These are phyloP conservation scores for Argyresthia goedartella DNA, from an alignment of 2,888 invertebrate species.

Conservation along the genomic window DNA sequence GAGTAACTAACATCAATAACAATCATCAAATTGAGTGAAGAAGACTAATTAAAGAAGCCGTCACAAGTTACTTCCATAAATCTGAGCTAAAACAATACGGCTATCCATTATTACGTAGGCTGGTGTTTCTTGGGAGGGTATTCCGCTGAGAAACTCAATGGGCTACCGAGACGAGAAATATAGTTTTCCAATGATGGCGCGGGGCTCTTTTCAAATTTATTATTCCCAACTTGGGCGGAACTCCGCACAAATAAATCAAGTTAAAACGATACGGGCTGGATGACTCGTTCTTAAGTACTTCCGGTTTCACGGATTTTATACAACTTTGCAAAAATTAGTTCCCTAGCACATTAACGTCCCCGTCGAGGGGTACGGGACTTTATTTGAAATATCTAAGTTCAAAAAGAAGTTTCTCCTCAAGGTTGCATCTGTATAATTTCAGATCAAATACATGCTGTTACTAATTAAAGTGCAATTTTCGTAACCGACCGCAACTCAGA, in stretches of 20 bases:
- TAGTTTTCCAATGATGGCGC: constrained; percentile 57
- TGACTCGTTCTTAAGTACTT: too few relatives aligned
- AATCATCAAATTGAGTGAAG: constrained; percentile 66
- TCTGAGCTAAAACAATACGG: constrained; percentile 33
- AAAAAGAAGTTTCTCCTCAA: too few relatives aligned
- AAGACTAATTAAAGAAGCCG: constrained; percentile 69
- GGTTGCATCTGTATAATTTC: too few relatives aligned
- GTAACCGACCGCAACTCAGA: too few relatives aligned
- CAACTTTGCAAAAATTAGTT: too few relatives aligned
- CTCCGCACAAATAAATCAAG: constrained; percentile 36
- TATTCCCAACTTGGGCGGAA: constrained; percentile 28
- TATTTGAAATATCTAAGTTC: too few relatives aligned
- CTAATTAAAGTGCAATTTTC: too few relatives aligned
- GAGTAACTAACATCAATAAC: constrained; percentile 54
- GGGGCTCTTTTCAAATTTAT: constrained; percentile 43
- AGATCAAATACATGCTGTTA: too few relatives aligned
- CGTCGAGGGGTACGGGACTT: too few relatives aligned
- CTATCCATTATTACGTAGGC: constrained; percentile 53
- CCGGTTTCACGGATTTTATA: too few relatives aligned
- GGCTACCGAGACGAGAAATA: constrained; percentile 44
- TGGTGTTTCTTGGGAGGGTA: constrained; percentile 55
- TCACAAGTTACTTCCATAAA: constrained; percentile 70
- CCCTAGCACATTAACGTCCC: too few relatives aligned
- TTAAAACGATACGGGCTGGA: constrained; percentile 11
- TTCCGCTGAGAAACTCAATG: constrained; percentile 57